A percentile compares a stretch with the other conserved stretches of the same genome.
phyloP scores from a whole-genome alignment of 1,140 invertebrate genomes.

The Manduca sexta region DNA sequence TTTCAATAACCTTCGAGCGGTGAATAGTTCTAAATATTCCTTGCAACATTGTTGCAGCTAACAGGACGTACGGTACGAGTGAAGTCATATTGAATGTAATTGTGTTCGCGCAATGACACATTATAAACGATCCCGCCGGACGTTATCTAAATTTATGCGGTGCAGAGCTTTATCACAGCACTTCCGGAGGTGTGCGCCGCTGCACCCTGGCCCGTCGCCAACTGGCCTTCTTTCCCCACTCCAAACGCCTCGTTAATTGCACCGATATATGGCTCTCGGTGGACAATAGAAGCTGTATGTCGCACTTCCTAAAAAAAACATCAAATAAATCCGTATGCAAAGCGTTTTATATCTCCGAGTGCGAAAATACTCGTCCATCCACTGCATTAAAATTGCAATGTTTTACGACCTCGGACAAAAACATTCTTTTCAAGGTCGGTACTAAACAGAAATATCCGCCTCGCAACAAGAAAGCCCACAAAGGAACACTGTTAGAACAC shows the following conservation, averaged over 20 bases:
- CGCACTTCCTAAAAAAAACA: too few species aligned
- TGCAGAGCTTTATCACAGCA: constrained; percentile 14
- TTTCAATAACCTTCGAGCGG: too few species aligned
- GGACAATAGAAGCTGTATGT: constrained; percentile 38
- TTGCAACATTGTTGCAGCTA: not conserved
- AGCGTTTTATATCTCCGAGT: too few species aligned
- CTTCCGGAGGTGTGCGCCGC: constrained; percentile 39
- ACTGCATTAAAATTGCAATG: too few species aligned
- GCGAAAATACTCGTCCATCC: too few species aligned
- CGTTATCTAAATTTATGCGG: constrained; percentile 25
- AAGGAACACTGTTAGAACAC: too few species aligned
- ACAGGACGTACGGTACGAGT: not conserved
- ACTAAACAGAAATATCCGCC: too few species aligned
- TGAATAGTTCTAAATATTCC: too few species aligned
- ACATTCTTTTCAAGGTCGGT: too few species aligned
- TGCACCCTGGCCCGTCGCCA: constrained; percentile 46
- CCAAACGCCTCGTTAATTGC: constrained; percentile 38
- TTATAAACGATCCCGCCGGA: constrained; percentile 3
- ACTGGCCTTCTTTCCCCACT: constrained; percentile 41
- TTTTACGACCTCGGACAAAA: too few species aligned
- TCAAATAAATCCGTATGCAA: too few species aligned
- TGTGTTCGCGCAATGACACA: not conserved
- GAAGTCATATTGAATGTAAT: not conserved
- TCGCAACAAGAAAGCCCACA: too few species aligned
- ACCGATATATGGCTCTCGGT: constrained; percentile 35